Evolutionary conservation across 92 coral and sea anemone genomes (phyloP).

Genomic region (Diadumene lineata): DNA sequence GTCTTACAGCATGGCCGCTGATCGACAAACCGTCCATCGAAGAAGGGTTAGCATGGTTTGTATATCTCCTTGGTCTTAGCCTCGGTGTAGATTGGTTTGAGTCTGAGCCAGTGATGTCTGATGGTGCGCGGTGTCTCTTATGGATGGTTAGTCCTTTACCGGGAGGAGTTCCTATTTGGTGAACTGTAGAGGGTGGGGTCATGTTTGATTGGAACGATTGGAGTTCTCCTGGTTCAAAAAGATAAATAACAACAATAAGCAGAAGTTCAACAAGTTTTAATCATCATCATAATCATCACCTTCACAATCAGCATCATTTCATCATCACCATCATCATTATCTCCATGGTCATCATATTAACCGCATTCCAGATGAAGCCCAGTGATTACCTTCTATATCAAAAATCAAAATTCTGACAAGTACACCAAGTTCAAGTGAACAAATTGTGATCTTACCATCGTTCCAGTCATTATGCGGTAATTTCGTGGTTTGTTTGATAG

Average conservation of each 20-base stretch:
- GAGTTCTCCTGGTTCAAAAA: constrained; percentile 50
- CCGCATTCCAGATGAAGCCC: background rate
- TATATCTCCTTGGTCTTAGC: constrained; percentile 67
- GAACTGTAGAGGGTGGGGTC: constrained; percentile 83
- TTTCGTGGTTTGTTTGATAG: constrained; percentile 24
- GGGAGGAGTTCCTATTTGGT: constrained; percentile 54
- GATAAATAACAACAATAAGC: no score
- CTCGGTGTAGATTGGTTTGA: constrained; percentile 84
- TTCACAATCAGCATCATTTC: background rate
- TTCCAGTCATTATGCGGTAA: constrained; percentile 21
- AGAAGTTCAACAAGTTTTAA: no score
- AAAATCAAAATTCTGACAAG: background rate
- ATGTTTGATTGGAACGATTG: constrained; percentile 63
- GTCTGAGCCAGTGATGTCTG: constrained; percentile 73
- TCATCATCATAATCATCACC: no score
- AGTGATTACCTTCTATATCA: background rate
- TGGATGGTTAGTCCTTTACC: constrained; percentile 82
- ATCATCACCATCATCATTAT: background rate
- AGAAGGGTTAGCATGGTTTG: constrained; percentile 47
- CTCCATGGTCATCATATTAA: background rate
- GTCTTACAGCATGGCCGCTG: constrained; percentile 83
- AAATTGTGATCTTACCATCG: constrained; percentile 33
- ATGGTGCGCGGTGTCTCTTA: constrained; percentile 78
- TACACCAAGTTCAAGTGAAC: background rate
- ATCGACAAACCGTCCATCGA: constrained; percentile 70